Evolutionary conservation across 1,140 invertebrate species (phyloP).

Genomic region (Rhynchophorus ferrugineus): DNA sequence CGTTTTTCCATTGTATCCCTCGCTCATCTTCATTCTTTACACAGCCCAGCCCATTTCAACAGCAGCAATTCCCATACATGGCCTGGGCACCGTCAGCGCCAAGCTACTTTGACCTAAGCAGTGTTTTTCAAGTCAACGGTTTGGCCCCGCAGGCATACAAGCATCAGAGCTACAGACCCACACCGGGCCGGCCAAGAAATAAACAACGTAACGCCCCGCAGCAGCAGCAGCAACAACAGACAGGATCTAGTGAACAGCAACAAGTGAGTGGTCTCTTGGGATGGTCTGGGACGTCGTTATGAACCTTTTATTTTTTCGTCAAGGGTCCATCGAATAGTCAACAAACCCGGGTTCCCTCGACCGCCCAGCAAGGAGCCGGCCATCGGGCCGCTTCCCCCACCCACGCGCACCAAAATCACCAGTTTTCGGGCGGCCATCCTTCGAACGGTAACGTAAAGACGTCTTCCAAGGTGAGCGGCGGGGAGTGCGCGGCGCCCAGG

Average conservation of each 20-base stretch:
- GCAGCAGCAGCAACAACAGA: conserved; percentile 5
- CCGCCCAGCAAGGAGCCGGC: background rate
- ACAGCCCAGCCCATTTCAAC: conserved; percentile 41
- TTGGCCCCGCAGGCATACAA: conserved; percentile 62
- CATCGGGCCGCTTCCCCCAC: background rate
- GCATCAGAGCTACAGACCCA: conserved; percentile 40
- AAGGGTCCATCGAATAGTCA: background rate
- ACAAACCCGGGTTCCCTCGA: background rate
- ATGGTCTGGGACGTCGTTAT: too few relatives aligned
- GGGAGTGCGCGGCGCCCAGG: conserved; percentile 1
- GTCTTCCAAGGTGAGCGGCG: conserved; percentile 14
- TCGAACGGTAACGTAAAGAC: conserved; percentile 1
- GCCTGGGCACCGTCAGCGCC: conserved; percentile 50
- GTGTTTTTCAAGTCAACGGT: conserved; percentile 67
- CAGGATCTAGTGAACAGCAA: conserved; percentile 2
- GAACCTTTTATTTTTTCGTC: background rate
- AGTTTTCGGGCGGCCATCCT: background rate
- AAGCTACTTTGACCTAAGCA: conserved; percentile 62
- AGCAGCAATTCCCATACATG: conserved; percentile 49
- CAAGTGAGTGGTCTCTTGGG: background rate
- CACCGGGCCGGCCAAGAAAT: conserved; percentile 18
- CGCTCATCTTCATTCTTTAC: too few relatives aligned
- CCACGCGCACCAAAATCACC: background rate
- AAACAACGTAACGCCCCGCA: conserved; percentile 7
- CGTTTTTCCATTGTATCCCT: background rate